These are phyloP conservation scores for Cinara cedri DNA, from an alignment of 2,888 invertebrate genomes.

Conservation along the genomic window DNA sequence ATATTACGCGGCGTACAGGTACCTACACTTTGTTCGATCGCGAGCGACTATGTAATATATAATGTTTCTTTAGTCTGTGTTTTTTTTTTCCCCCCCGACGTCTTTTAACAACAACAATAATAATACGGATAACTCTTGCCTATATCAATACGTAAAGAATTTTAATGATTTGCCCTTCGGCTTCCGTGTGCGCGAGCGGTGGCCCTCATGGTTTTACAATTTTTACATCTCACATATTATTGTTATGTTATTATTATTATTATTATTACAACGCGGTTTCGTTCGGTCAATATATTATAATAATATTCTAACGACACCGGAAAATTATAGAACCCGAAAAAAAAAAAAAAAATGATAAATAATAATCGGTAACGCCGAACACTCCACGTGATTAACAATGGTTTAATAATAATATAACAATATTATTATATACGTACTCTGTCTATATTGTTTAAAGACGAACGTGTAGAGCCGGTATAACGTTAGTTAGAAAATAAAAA, in stretches of 20 bases:
- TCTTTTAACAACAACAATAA: conserved; percentile 20
- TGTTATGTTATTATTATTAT: no score
- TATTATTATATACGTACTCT: no score
- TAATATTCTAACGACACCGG: no score
- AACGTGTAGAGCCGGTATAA: no score
- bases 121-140: conserved; percentile 12
- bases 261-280: no score
- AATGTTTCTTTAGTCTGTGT: not conserved
- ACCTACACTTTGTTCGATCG: not conserved
- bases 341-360: not conserved
- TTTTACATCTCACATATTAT: not conserved
- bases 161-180: conserved; percentile 47
- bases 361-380: conserved; percentile 25
- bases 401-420: no score
- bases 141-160: conserved; percentile 36
- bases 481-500: no score
- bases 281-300: not conserved
- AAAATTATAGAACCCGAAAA: not conserved
- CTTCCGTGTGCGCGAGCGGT: conserved; percentile 25
- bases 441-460: no score
- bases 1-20: no score
- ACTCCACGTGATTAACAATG: not conserved
- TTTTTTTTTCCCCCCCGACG: conserved; percentile 4
- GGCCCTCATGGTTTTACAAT: not conserved
- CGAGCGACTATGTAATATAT: not conserved